These are phyloP conservation scores for Lissonota sp. DNA, from an alignment of 2,888 invertebrate species.

Conservation along the genomic window DNA sequence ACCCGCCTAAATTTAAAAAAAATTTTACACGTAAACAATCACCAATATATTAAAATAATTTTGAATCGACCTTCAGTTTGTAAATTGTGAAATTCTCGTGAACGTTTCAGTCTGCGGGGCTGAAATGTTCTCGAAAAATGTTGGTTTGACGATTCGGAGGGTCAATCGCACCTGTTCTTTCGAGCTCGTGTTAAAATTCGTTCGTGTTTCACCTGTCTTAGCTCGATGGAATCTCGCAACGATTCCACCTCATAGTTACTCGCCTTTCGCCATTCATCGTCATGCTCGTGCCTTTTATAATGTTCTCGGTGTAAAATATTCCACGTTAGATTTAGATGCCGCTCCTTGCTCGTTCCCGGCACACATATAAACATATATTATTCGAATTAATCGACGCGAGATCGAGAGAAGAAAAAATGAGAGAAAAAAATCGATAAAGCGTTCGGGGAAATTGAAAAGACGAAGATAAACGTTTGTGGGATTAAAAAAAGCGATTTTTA, in stretches of 20 bases:
- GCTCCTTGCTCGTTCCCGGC: slow-evolving; percentile 17
- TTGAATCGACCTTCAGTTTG: too few relatives aligned
- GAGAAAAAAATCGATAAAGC: background rate
- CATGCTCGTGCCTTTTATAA: slow-evolving; percentile 14
- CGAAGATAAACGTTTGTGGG: background rate
- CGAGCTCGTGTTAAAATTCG: background rate
- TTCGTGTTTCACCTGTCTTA: slow-evolving; percentile 55
- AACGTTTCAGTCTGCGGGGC: too few relatives aligned
- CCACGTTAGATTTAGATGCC: slow-evolving; percentile 36
- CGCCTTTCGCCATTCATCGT: slow-evolving; percentile 34
- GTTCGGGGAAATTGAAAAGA: slow-evolving; percentile 2
- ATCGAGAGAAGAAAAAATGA: background rate
- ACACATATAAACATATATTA: slow-evolving; percentile 8
- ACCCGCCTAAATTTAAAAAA: too few relatives aligned
- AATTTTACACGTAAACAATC: too few relatives aligned
- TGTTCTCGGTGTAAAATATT: slow-evolving; percentile 21
- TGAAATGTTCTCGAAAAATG: too few relatives aligned
- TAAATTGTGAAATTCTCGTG: too few relatives aligned
- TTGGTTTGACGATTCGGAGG: too few relatives aligned
- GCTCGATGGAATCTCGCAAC: slow-evolving; percentile 16
- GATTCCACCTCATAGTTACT: background rate
- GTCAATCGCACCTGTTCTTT: slow-evolving; percentile 17
- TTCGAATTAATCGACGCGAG: slow-evolving; percentile 19
- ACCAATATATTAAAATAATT: too few relatives aligned
- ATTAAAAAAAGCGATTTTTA: slow-evolving; percentile 3